Percentiles rank a stretch among this genome's conserved stretches.
Evolutionary conservation across 2,888 invertebrate genomes (phyloP).

Genomic region (Archaeoteleia sp.): DNA sequence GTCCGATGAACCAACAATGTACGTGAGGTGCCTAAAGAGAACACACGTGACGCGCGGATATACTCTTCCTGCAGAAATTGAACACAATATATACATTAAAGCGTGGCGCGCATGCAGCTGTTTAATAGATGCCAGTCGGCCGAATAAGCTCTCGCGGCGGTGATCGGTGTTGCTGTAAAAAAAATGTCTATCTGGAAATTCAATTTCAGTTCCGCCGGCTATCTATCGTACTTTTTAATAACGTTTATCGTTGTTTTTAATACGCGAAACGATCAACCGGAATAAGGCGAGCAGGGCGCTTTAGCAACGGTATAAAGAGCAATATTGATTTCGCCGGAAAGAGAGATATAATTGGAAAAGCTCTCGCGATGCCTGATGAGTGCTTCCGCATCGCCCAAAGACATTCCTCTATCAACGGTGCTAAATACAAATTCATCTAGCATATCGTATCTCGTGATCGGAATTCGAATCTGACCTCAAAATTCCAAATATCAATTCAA

Average conservation of each 20-base stretch:
- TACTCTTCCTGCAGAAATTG: slow-evolving; percentile 12
- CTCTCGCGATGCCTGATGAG: slow-evolving; percentile 4
- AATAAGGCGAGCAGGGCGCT: slow-evolving; percentile 15
- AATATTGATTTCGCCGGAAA: slow-evolving; percentile 5
- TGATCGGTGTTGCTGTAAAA: slow-evolving; percentile 13
- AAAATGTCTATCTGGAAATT: slow-evolving; percentile 12
- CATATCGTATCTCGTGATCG: slow-evolving; percentile 14
- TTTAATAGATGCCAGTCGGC: not conserved
- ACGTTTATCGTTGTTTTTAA: no score
- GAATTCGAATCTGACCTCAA: slow-evolving; percentile 12
- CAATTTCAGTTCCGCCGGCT: slow-evolving; percentile 17
- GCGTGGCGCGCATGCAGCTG: not conserved
- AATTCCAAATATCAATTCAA: slow-evolving; percentile 10
- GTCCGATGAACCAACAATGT: slow-evolving; percentile 57
- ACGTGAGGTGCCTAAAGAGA: slow-evolving; percentile 46
- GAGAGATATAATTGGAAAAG: slow-evolving; percentile 11
- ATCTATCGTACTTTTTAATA: not conserved
- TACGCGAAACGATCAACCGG: not conserved
- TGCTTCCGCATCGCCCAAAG: slow-evolving; percentile 20
- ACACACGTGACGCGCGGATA: slow-evolving; percentile 34
- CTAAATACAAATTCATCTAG: slow-evolving; percentile 26
- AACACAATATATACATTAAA: slow-evolving; percentile 20
- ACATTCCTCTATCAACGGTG: slow-evolving; percentile 16
- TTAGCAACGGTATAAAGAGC: slow-evolving; percentile 2
- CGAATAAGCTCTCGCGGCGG: slow-evolving; percentile 15